Base-by-base conservation (phyloP, 2,888 invertebrate genomes). In the Azorinus chamasolen region DNA sequence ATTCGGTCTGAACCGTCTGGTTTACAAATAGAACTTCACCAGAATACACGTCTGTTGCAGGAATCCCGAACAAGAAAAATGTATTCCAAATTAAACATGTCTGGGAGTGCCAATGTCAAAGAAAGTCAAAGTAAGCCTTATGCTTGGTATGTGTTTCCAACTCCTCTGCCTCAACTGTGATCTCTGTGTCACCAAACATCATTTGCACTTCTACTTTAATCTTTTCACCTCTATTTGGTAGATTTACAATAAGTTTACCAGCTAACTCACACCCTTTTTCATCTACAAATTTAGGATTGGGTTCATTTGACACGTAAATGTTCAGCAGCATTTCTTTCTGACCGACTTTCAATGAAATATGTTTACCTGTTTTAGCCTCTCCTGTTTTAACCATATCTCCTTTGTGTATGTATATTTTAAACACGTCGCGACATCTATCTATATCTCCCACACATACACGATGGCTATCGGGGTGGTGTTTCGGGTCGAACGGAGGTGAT, bases 111-210 rank as follows among this genome's bases (percentile, higher is more conserved):
- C n/a, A n/a, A n/a, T n/a, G n/a, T n/a, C 10, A 57, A 10, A 84
- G 57, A 59, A 84, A 82, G 45, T 84, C 65, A 65, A 84, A 69
- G 8, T 54, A 65, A 4, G 80, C 78, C 12, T 32, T 55, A 6
- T 69, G 27, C 14, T 61, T 59, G 18, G 48, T 65, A 1, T 64
- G 57, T 10, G 79, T 70, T 14, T 62, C 54, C 16, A 54, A 58
- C 41, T 80, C 76, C 2, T 25, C 61, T 6, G 84, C 84, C 39
- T 74, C 62, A 16, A 79, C 81, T 16, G 68, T 54, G 1, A 84
- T 32, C 39, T 81, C 83, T 1, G 84, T 84, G 20, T 72, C 81
- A n/a, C 81, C 77, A 65, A 84, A 84, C 0, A 66, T 76, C 73
- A 84, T 72, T 39, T 66, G 64, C 2, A 83, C 78, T 6, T 64